Conservation (phyloP, 2,797 vertebrate genomes). For the Artibeus lituratus region DNA sequence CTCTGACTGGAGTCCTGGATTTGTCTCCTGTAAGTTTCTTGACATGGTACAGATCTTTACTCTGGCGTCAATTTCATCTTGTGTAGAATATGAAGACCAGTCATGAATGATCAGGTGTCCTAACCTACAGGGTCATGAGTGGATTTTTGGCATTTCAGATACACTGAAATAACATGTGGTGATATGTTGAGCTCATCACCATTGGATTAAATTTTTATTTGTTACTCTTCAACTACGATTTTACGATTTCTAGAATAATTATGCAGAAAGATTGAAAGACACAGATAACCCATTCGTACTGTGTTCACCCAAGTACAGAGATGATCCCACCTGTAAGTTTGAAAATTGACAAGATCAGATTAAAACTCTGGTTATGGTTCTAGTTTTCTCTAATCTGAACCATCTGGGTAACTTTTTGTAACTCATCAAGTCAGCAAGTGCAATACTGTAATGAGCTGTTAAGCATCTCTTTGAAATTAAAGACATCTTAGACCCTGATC, state of each 20-base stretch:
- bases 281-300: neutral
- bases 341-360: neutral
- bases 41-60: neutral
- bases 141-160: neutral
- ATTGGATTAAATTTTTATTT: neutral
- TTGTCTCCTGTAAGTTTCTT: neutral
- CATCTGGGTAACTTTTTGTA: conserved; percentile 53
- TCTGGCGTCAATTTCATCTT: neutral
- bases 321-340: neutral
- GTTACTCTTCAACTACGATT: neutral
- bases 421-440: conserved; percentile 51
- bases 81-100: neutral
- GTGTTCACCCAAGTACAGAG: neutral
- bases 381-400: conserved; percentile 42
- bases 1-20: neutral
- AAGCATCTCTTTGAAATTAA: conserved; percentile 81
- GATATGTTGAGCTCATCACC: neutral
- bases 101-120: neutral
- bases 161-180: neutral
- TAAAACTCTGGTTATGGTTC: neutral
- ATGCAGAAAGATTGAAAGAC: neutral
- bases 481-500: conserved; percentile 70
- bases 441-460: conserved; percentile 76
- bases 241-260: conserved; percentile 9
- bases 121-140: neutral